Base-by-base conservation (phyloP, 2,888 invertebrate species). In the Caenorhabditis sp. region DNA sequence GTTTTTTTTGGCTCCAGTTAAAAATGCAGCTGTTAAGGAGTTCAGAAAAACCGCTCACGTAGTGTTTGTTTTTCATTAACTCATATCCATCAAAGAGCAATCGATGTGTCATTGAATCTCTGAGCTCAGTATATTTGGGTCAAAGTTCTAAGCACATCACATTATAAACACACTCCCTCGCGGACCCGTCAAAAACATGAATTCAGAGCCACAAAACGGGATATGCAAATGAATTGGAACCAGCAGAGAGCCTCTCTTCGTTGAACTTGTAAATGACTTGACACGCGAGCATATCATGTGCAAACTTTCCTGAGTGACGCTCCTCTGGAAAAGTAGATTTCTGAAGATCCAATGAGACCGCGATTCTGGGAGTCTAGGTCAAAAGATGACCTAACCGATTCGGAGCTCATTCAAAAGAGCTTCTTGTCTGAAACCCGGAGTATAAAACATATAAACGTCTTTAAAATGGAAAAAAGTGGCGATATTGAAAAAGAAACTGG, bases 181-280 rank as follows among this genome's bases (percentile, higher is more conserved):
- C 31, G 7, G 51, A 84, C 84, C 80, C 84, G 66, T 84, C 84
- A 56, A 84, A 69, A 44, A 84, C 80, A 75, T 84, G 80, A 49
- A 80, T 84, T 24, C 66, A 28, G 56, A 84, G 76, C 80, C 84
- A 84, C n/a, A 80, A 73, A 44, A 76, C 64, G 61, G n/a, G 72
- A 72, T 70, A 84, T 76, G 72, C 80, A 84, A 66, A 80, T 75
- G 58, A 84, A 84, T 66, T 80, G 80, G 63, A 80, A 84, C 80
- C 84, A 84, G n/a, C n/a, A n/a, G 38, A 84, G 68, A 56, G 75
- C 80, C 56, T n/a, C n/a, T n/a, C n/a, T n/a, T 76, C 80, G 68
- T 76, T 76, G 70, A 84, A 73, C 76, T 84, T 84, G 75, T 80
- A 84, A 56, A 80, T 61, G 61, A 84, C 75, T 75, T 84, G 79